A percentile compares a stretch with the other conserved stretches of the same genome.
Conservation (phyloP, 2,888 invertebrate genomes). For the Trissonchulus sp. region DNA sequence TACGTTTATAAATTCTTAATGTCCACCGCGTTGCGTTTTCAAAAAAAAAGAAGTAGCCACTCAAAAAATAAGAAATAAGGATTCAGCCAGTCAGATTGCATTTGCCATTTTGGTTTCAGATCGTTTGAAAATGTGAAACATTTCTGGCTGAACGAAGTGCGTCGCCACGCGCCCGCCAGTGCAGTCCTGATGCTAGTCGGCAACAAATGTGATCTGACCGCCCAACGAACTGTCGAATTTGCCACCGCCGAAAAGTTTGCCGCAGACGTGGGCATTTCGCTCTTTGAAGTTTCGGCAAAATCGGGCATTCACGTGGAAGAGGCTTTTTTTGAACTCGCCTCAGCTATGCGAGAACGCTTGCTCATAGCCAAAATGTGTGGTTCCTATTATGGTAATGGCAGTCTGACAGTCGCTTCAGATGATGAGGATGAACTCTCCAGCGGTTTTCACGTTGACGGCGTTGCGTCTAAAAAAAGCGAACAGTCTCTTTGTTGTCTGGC, state of each 20-base stretch:
- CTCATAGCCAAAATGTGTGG: slow-evolving; percentile 7
- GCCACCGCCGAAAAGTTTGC: slow-evolving; percentile 40
- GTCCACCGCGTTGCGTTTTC: too few species aligned
- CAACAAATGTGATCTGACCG: slow-evolving; percentile 44
- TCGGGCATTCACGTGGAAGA: slow-evolving; percentile 51
- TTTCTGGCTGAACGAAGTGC: slow-evolving; percentile 49
- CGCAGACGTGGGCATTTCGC: slow-evolving; percentile 47
- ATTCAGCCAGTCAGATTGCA: too few species aligned
- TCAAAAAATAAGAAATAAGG: too few species aligned
- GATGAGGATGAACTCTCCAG: slow-evolving; percentile 44
- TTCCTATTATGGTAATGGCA: slow-evolving; percentile 34
- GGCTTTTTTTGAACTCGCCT: slow-evolving; percentile 48
- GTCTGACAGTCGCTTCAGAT: slow-evolving; percentile 16
- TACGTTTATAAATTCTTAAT: too few species aligned
- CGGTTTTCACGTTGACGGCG: slow-evolving; percentile 51
- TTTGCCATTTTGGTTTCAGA: slow-evolving; percentile 12
- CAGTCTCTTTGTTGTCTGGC: slow-evolving; percentile 8
- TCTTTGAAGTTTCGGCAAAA: slow-evolving; percentile 51
- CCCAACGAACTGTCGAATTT: slow-evolving; percentile 26
- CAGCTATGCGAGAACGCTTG: slow-evolving; percentile 49
- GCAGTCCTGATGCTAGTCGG: slow-evolving; percentile 51
- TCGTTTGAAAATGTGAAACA: slow-evolving; percentile 48
- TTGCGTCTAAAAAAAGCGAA: slow-evolving; percentile 37
- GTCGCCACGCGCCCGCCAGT: slow-evolving; percentile 49
- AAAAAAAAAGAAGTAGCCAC: too few species aligned